Conservation (phyloP, 2,888 invertebrate genomes). For the Drosophila antonietae region DNA sequence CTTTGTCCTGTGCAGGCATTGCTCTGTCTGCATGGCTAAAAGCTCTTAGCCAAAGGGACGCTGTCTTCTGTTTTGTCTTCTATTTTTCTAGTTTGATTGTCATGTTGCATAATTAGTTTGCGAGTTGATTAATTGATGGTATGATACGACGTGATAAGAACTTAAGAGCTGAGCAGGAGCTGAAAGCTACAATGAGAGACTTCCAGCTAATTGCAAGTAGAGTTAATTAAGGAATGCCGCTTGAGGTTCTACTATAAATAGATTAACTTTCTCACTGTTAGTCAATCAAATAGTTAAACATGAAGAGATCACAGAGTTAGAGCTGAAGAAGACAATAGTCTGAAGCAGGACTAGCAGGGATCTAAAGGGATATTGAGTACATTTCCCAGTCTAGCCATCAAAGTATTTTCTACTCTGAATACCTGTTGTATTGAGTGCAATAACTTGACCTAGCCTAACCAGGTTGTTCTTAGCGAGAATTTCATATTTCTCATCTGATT, state of each 20-base stretch:
- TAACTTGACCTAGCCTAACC: neutral
- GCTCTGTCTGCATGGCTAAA: neutral
- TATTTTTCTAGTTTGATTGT: slow-evolving; percentile 35
- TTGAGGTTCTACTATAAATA: neutral
- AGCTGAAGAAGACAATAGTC: too few relatives aligned
- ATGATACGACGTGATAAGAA: neutral
- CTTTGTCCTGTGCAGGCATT: slow-evolving; percentile 6
- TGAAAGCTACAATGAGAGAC: neutral
- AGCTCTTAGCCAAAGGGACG: slow-evolving; percentile 13
- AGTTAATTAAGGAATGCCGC: neutral
- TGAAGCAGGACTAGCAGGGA: too few relatives aligned
- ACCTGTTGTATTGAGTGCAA: too few relatives aligned
- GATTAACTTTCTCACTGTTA: neutral
- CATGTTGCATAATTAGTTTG: slow-evolving; percentile 54
- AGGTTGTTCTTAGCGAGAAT: neutral
- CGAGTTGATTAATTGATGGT: slow-evolving; percentile 52
- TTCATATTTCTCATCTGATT: neutral
- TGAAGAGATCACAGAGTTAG: neutral
- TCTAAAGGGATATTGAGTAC: too few relatives aligned
- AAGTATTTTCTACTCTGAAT: too few relatives aligned
- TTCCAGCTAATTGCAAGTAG: neutral
- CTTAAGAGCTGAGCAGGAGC: neutral
- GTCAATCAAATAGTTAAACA: neutral
- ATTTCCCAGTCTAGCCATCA: too few relatives aligned
- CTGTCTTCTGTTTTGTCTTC: slow-evolving; percentile 14